Evolutionary conservation across 2,113 vertebrate species (phyloP).

Genomic region (Acrocephalus kingi): DNA sequence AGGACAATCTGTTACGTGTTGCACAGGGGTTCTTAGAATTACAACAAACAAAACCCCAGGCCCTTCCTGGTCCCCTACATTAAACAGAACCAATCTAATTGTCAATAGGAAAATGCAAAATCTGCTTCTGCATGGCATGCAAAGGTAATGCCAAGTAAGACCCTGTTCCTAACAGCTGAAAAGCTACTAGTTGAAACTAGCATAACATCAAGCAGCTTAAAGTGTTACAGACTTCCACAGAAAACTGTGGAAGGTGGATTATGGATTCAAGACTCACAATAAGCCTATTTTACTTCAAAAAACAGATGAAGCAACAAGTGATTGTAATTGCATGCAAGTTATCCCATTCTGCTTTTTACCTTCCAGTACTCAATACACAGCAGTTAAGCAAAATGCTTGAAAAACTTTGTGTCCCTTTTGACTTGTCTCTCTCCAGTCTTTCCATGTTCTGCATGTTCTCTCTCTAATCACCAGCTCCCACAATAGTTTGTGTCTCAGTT

Average conservation of each 20-base stretch:
- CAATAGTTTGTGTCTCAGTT: conserved; percentile 12
- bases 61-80: neutral
- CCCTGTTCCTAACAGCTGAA: neutral
- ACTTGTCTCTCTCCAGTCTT: neutral
- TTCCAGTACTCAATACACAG: neutral
- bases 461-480: conserved; percentile 11
- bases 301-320: neutral
- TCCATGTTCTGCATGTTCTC: neutral
- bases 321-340: neutral
- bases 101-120: neutral
- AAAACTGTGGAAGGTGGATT: neutral
- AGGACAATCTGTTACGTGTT: fast-evolving
- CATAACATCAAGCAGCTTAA: neutral
- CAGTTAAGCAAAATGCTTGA: neutral
- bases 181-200: neutral
- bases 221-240: neutral
- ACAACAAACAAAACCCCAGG: neutral
- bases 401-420: neutral
- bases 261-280: neutral
- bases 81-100: neutral
- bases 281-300: neutral
- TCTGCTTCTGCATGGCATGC: neutral
- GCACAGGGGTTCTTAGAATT: neutral
- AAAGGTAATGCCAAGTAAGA: neutral
- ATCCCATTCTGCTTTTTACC: neutral